Base-by-base conservation (phyloP, 2,113 vertebrate genomes). In the Hemiprocne comata region DNA sequence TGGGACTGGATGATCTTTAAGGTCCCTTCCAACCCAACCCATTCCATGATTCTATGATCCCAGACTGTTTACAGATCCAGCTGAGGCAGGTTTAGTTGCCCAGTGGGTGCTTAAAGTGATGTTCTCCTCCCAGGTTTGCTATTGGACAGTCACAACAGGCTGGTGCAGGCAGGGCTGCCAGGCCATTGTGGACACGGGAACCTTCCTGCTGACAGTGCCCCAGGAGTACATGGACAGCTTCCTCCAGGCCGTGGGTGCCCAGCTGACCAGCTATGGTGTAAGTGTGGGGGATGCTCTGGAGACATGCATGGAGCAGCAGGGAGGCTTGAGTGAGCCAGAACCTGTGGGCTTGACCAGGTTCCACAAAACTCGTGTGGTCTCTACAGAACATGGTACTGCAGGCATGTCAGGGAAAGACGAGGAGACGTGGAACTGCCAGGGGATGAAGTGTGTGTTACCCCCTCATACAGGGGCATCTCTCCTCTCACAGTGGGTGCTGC, bases 141-240 rank as follows among this genome's bases (percentile, higher is more conserved):
- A 48, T 98, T 2, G 97, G 94, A 1, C 36, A 85, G n/a, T 48
- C 96, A 74, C 4, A 10, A 96, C 77, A 0, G 70, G 88, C 54
- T 98, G 96, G 97, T 96, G 96, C 90, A 93, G 82, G 42, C 36
- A 73, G 44, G 95, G 94, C 84, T 98, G 97, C 90, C 97, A 97
- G 88, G 97, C 93, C 71, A 96, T 98, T 5, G 96, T 98, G 89
- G 98, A 98, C 69, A 98, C 97, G 0, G 97, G 98, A 26, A 98
- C 97, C 0, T 97, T 92, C 80, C 89, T 95, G 66, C 72, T 98
- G 64, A 91, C 97, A 0, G 65, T 98, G 55, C 97, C 98, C 25
- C 70, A 93, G 69, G 26, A 96, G 38, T 97, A 96, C 86, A 4
- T 98, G 0, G 24, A 10, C 17, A 55, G 28, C 57, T 62, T 98